Evolutionary conservation across 2,888 invertebrate genomes (phyloP).

Genomic region (Galerucella pusilla): DNA sequence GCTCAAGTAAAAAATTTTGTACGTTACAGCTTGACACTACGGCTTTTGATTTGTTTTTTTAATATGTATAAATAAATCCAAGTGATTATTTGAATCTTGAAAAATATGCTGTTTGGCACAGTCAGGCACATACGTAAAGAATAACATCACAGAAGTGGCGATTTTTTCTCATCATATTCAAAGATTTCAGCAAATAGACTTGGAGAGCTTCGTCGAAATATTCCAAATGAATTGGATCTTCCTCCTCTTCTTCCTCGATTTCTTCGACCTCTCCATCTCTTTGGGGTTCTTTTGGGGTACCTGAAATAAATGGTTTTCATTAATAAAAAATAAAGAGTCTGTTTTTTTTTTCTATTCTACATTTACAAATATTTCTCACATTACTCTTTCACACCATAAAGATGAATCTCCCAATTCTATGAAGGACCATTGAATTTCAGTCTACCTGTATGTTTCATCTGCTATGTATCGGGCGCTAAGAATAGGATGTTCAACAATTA

Average conservation of each 20-base stretch:
- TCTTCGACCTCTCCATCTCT: constrained; percentile 39
- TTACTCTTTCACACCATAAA: no score
- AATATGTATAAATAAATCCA: constrained; percentile 18
- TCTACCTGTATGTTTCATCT: no score
- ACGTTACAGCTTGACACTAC: neutral
- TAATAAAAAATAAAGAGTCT: neutral
- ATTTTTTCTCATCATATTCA: constrained; percentile 85
- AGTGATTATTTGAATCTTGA: constrained; percentile 50
- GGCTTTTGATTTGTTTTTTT: constrained; percentile 17
- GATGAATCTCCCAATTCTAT: no score
- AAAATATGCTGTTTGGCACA: constrained; percentile 55
- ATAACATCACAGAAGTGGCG: constrained; percentile 89
- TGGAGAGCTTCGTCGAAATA: constrained; percentile 71
- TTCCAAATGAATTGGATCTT: constrained; percentile 63
- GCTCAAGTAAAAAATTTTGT: no score
- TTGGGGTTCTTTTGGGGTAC: constrained; percentile 26
- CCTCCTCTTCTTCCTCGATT: constrained; percentile 52
- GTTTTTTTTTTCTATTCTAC: no score
- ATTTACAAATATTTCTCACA: no score
- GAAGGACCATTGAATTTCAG: no score
- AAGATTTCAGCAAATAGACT: constrained; percentile 72
- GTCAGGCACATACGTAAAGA: constrained; percentile 76
- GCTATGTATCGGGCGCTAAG: no score
- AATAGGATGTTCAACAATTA: no score
- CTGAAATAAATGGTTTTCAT: constrained; percentile 26